Conservation (phyloP, 2,888 invertebrate genomes). For the Amaurobius ferox region DNA sequence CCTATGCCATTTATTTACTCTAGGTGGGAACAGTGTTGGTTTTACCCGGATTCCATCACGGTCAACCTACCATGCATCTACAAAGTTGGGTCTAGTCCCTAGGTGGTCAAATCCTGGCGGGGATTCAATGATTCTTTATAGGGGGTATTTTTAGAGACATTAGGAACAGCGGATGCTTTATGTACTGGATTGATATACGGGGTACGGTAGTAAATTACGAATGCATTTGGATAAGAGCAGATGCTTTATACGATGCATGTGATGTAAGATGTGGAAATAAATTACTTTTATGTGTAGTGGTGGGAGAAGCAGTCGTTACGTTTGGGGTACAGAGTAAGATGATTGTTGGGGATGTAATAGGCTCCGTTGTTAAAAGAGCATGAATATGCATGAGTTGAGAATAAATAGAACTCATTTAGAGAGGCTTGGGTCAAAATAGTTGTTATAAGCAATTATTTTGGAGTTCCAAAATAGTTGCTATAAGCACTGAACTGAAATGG, state of each 20-base stretch:
- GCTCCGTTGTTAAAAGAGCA: too few relatives aligned
- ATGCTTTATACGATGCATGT: not conserved
- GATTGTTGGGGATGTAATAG: too few relatives aligned
- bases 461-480: too few relatives aligned
- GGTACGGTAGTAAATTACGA: not conserved
- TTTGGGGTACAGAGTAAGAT: too few relatives aligned
- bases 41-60: slow-evolving; percentile 54
- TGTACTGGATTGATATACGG: not conserved
- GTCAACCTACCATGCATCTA: not conserved
- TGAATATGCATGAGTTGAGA: too few relatives aligned
- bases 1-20: slow-evolving; percentile 56
- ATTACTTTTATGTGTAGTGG: too few relatives aligned
- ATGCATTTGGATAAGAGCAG: not conserved
- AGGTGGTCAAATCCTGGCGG: slow-evolving; percentile 36
- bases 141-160: not conserved
- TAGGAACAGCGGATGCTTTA: not conserved
- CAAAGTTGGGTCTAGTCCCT: slow-evolving; percentile 36
- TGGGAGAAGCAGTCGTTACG: too few relatives aligned
- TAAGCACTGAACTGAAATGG: too few relatives aligned
- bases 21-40: slow-evolving; percentile 50
- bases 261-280: too few relatives aligned
- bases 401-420: too few relatives aligned
- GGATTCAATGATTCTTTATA: not conserved
- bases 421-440: too few relatives aligned
- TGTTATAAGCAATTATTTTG: too few relatives aligned